Evolutionary conservation across 2,888 invertebrate genomes (phyloP), one percentile per base, ranked within the genome.

Genomic region (Adelognathus sp.): DNA sequence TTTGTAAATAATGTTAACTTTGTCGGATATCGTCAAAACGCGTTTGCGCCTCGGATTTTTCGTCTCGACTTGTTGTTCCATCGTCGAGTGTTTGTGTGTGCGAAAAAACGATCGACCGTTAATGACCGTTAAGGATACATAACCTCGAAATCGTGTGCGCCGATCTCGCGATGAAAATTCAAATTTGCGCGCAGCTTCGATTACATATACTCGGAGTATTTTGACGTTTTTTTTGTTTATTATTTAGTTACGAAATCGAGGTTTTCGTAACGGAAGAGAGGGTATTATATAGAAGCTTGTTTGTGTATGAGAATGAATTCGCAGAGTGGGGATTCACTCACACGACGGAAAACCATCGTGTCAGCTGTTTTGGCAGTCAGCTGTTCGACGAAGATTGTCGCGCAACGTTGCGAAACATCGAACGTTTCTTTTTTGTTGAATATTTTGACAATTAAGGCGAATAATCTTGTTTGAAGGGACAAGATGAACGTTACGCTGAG

Each of bases 401-500:
- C 50, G 50, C 50, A 50, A 50, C 11, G n/a, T n/a, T n/a, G n/a
- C n/a, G n/a, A n/a, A 50, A 50, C 24, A 9, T 50, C 21, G 7
- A 11, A 50, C 24, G 21, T 21, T 24, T 3, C n/a, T n/a, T n/a
- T 11, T 11, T n/a, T 21, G 24, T 11, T 3, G 39, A n/a, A 24
- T 1, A 50, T 11, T 44, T 61, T n/a, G 16, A 0, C 18, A 44
- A 16, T 1, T 16, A 44, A 61, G 16, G 61, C 39, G 27, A 44
- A n/a, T 44, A 61, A 31, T 39, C 14, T 11, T 21, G 56, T 39
- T 9, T 44, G 0, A 3, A 3, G n/a, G 11, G 76, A 63, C 4
- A 27, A 79, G n/a, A n/a, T 79, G 79, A 79, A 76, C 56, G 46
- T 52, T 36, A 33, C 73, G 1, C 2, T 72, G 29, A 79, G 69